Percentiles rank a stretch among this genome's conserved stretches.
phyloP scores from a whole-genome alignment of 2,888 invertebrate species.

The Lasioglossum villosulum region DNA sequence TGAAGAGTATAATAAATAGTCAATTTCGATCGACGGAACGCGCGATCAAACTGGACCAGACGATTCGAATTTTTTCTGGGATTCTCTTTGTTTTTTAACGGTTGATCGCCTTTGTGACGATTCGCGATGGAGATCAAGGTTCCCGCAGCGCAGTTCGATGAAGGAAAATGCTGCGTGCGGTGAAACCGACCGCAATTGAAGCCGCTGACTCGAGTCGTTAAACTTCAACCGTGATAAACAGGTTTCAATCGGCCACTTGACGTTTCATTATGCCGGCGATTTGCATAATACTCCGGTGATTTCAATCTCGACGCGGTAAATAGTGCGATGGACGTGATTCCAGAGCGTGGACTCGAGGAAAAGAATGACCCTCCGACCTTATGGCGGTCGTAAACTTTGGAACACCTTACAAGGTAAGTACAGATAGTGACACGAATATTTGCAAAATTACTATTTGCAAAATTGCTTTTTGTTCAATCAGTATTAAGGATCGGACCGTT shows the following conservation, averaged over 20 bases:
- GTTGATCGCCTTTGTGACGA: not conserved
- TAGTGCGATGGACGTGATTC: not conserved
- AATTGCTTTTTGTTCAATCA: too few species aligned
- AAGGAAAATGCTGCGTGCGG: not conserved
- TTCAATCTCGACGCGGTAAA: slow-evolving; percentile 28
- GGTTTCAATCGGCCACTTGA: slow-evolving; percentile 48
- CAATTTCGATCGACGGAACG: not conserved
- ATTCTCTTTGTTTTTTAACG: not conserved
- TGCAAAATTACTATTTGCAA: too few species aligned
- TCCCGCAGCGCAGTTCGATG: not conserved
- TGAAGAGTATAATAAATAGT: slow-evolving; percentile 16
- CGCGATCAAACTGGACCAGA: slow-evolving; percentile 22
- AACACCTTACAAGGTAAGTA: not conserved
- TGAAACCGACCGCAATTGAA: slow-evolving; percentile 30
- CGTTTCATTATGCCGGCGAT: slow-evolving; percentile 35
- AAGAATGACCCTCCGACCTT: slow-evolving; percentile 11
- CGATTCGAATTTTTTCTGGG: not conserved
- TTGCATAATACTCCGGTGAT: slow-evolving; percentile 49
- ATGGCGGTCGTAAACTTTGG: slow-evolving; percentile 21
- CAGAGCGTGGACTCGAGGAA: slow-evolving; percentile 22
- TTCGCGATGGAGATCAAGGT: slow-evolving; percentile 15
- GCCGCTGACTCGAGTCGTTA: slow-evolving; percentile 41
- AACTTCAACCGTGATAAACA: slow-evolving; percentile 50
- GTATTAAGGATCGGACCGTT: too few species aligned
- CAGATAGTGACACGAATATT: not conserved